phyloP scores from a whole-genome alignment of 1,140 invertebrate species.

The Pygmarrhopalites habei region DNA sequence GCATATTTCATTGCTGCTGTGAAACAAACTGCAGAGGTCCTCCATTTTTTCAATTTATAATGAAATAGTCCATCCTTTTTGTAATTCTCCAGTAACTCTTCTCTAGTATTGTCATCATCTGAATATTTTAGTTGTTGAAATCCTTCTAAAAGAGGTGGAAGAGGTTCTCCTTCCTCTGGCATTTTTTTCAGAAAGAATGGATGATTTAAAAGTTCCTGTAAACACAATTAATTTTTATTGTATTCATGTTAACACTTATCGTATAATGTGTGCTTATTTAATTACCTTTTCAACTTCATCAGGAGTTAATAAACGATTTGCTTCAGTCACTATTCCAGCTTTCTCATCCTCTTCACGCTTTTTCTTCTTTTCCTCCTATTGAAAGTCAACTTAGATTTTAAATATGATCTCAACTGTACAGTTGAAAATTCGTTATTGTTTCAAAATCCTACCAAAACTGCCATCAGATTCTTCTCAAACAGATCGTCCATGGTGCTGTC shows the following conservation, averaged over 20 bases:
- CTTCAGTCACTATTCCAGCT: neutral
- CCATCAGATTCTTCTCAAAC: too few relatives aligned
- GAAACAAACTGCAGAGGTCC: slow-evolving; percentile 76
- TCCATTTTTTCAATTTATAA: slow-evolving; percentile 91
- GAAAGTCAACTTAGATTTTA: too few relatives aligned
- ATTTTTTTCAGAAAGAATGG: slow-evolving; percentile 80
- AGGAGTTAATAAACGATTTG: neutral
- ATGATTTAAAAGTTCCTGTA: slow-evolving; percentile 92
- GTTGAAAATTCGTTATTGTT: too few relatives aligned
- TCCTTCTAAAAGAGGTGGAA: slow-evolving; percentile 80
- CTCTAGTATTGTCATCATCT: slow-evolving; percentile 70
- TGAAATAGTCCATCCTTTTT: slow-evolving; percentile 96
- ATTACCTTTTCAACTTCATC: neutral
- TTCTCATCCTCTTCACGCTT: neutral
- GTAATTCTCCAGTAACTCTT: slow-evolving; percentile 78
- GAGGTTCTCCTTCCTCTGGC: slow-evolving; percentile 57
- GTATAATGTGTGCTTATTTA: too few relatives aligned
- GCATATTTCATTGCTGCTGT: slow-evolving; percentile 65
- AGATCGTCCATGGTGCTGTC: too few relatives aligned
- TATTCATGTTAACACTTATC: too few relatives aligned
- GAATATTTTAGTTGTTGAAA: slow-evolving; percentile 87
- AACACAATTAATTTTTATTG: too few relatives aligned
- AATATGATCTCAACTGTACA: too few relatives aligned
- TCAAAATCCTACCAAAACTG: too few relatives aligned
- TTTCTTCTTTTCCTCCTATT: neutral